phyloP scores from a whole-genome alignment of 2,113 vertebrate genomes.

The Myotis brandtii region DNA sequence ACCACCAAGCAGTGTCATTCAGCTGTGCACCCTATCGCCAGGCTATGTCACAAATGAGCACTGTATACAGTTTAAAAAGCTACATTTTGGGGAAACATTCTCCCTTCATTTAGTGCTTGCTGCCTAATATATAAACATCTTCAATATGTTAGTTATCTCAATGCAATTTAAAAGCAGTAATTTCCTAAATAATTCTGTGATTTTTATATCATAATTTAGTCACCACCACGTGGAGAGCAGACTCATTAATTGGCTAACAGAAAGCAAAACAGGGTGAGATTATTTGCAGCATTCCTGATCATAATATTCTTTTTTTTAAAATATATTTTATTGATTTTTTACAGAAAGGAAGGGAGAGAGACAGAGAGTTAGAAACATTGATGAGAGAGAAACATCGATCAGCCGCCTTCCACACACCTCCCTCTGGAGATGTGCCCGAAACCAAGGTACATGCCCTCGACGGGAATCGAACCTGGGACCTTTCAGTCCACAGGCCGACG shows the following conservation, averaged over 20 bases:
- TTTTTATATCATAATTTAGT: constrained; percentile 35
- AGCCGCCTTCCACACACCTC: too few relatives aligned
- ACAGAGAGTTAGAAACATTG: too few relatives aligned
- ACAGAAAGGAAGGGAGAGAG: too few relatives aligned
- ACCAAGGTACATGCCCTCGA: too few relatives aligned
- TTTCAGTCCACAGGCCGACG: too few relatives aligned
- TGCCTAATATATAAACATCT: background rate
- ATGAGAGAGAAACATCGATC: too few relatives aligned
- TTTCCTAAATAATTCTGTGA: constrained; percentile 46
- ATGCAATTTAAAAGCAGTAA: background rate
- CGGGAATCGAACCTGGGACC: too few relatives aligned
- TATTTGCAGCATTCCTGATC: background rate
- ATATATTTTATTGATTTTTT: too few relatives aligned
- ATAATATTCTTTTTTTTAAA: background rate
- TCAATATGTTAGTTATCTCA: background rate
- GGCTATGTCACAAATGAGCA: background rate
- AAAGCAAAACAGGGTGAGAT: background rate
- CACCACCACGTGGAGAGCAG: background rate
- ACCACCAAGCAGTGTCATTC: background rate
- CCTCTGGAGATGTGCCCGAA: too few relatives aligned
- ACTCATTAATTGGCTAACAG: constrained; percentile 6
- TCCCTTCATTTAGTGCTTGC: background rate
- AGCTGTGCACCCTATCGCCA: background rate
- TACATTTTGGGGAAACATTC: background rate
- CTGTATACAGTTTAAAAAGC: background rate